A percentile compares a stretch with the other conserved stretches of the same genome.
These are phyloP conservation scores for Siniperca undulata DNA, from an alignment of 2,797 vertebrate species.

Conservation along the genomic window DNA sequence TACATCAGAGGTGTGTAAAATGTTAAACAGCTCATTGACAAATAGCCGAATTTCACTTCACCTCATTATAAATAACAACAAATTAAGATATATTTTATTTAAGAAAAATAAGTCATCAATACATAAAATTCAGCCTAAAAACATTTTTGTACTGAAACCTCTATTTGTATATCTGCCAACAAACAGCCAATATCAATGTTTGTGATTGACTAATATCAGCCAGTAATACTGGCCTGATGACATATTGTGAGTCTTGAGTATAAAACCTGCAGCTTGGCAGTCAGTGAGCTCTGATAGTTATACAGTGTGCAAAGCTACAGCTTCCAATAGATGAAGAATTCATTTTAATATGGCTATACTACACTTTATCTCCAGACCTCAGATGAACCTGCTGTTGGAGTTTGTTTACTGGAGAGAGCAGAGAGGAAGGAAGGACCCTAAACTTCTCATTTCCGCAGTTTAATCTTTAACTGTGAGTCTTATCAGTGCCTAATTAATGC, in stretches of 20 bases:
- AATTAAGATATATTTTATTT: background rate
- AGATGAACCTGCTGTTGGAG: slow-evolving; percentile 10
- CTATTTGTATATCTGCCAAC: background rate
- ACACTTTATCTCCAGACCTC: slow-evolving; percentile 30
- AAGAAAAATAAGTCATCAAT: background rate
- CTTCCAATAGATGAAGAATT: slow-evolving; percentile 15
- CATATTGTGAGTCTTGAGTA: background rate
- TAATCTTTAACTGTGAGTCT: slow-evolving; percentile 21
- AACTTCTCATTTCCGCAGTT: slow-evolving; percentile 6
- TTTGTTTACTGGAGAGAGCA: slow-evolving; percentile 18
- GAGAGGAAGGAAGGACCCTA: slow-evolving; percentile 20
- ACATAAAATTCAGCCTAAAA: background rate
- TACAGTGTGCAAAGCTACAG: background rate
- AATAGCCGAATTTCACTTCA: background rate
- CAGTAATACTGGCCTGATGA: background rate
- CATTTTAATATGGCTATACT: slow-evolving; percentile 13
- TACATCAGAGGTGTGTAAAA: background rate
- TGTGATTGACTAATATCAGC: background rate
- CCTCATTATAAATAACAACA: background rate
- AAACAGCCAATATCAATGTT: background rate
- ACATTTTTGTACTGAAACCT: background rate
- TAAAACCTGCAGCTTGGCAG: slow-evolving; percentile 6
- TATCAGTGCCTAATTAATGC: slow-evolving; percentile 46
- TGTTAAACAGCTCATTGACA: background rate
- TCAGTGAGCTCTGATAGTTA: slow-evolving; percentile 2